Conservation (phyloP, 2,888 invertebrate genomes). For the Sinopyrophorus schimmeli region DNA sequence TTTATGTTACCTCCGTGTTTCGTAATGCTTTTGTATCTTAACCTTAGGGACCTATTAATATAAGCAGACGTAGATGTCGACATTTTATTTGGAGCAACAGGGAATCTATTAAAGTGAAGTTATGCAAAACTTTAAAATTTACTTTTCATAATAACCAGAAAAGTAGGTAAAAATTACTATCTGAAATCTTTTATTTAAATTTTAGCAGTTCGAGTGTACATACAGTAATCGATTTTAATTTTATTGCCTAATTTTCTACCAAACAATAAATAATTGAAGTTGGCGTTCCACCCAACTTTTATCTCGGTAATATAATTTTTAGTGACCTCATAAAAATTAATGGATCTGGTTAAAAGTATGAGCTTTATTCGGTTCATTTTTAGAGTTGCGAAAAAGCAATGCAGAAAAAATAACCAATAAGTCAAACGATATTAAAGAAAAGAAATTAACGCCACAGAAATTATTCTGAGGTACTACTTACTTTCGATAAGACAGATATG, state of each 20-base stretch:
- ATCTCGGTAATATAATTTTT: constrained; percentile 9
- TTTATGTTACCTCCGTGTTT: constrained; percentile 15
- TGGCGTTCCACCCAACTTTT: background rate
- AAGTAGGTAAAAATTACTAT: background rate
- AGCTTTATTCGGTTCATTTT: background rate
- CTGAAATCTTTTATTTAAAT: no score
- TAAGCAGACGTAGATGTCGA: constrained; percentile 19
- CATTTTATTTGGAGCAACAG: constrained; percentile 22
- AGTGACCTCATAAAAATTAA: constrained; percentile 9
- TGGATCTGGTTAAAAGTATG: background rate
- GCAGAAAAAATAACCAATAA: constrained; percentile 12
- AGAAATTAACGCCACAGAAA: constrained; percentile 19
- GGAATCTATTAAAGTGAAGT: constrained; percentile 20
- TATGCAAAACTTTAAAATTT: constrained; percentile 6
- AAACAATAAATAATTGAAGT: constrained; percentile 1
- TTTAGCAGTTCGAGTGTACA: background rate
- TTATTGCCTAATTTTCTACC: background rate
- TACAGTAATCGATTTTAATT: background rate
- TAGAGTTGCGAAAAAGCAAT: no score
- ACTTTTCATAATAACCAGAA: constrained; percentile 1
- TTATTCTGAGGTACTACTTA: constrained; percentile 21
- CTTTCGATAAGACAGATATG: constrained; percentile 31
- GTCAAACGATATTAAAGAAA: constrained; percentile 10
- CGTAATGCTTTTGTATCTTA: constrained; percentile 10
- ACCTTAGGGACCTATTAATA: constrained; percentile 23